Base-by-base conservation (phyloP, 1,140 invertebrate genomes). In the Zaprionus vittiger region DNA sequence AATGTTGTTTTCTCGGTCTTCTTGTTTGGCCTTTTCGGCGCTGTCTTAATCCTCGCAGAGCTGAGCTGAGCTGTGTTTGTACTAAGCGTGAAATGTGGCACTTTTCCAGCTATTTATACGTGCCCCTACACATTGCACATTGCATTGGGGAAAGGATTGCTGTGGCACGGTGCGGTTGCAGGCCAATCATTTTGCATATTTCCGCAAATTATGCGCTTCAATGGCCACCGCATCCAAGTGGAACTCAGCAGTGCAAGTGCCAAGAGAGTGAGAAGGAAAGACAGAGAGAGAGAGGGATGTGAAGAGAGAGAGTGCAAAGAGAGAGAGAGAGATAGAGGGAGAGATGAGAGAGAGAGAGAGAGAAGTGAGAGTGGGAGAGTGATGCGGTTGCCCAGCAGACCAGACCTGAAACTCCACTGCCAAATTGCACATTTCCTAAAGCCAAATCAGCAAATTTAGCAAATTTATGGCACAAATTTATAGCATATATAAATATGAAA, bases 41-140 rank as follows among this genome's bases (percentile, higher is more conserved):
- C 22, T 49, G 17, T 17, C 20, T 57, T 73, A 70, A 75, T 83
- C 79, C 72, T 61, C 68, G 11, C 7, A 14, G 15, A 41, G 60
- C 55, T 47, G 12, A 38, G 37, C 41, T 17, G 41, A 47, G 24
- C 28, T 31, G 34, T 28, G 31, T 56, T 68, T 64, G 31, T 76
- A 92, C 91, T 92, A 91, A 92, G 79, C 91, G 81, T 91, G 76
- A 85, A 79, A 77, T 91, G 59, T 92, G 71, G 80, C 86, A 89
- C 86, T 91, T 85, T 41, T 78, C 34, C 34, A 49, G 37, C 34
- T 91, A 91, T 92, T 92, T 92, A 92, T 92, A 92, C 78, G 44
- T 20, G 7, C 22, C 59, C 17, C 47, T 6, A 11, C 12, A 76
- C 49, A 34, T 26, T 31, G 38, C 63, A 44, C 49, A 34, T 26